Conservation (phyloP, 2,888 invertebrate genomes). For the Synanthedon tipuliformis region DNA sequence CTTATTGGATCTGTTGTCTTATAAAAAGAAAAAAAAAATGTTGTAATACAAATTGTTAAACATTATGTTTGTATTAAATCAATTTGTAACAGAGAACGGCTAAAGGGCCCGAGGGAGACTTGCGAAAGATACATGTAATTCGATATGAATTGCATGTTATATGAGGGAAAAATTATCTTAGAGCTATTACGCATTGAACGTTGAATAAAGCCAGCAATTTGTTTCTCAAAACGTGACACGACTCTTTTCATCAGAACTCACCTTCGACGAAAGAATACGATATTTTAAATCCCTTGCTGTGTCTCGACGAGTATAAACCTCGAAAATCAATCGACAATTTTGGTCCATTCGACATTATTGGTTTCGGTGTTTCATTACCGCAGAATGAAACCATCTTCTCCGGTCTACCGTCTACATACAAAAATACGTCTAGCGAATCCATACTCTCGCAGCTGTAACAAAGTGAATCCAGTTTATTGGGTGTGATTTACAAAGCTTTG, state of each 20-base stretch:
- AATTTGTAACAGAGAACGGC: not conserved
- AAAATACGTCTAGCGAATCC: conserved; percentile 83
- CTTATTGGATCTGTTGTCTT: conserved; percentile 5
- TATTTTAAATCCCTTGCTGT: conserved; percentile 88
- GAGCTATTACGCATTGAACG: not conserved
- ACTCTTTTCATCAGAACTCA: conserved; percentile 50
- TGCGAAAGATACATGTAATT: not conserved
- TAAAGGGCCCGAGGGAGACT: not conserved
- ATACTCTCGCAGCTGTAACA: conserved; percentile 80
- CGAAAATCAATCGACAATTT: conserved; percentile 87
- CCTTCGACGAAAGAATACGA: conserved; percentile 90
- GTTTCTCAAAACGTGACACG: not conserved
- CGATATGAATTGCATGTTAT: not conserved
- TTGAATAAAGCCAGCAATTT: not conserved
- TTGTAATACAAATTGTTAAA: not conserved
- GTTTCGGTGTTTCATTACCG: conserved; percentile 83
- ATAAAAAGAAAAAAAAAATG: not conserved
- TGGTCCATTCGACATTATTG: conserved; percentile 93
- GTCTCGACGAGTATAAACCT: conserved; percentile 79
- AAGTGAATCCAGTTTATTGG: conserved; percentile 20
- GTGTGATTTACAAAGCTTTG: conserved; percentile 5
- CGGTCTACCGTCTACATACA: conserved; percentile 84
- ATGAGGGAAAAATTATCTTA: not conserved
- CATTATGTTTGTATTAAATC: not conserved
- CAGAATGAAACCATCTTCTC: conserved; percentile 92